Conservation (phyloP, 2,888 invertebrate species). For the Harpagoxenus sublaevis region DNA sequence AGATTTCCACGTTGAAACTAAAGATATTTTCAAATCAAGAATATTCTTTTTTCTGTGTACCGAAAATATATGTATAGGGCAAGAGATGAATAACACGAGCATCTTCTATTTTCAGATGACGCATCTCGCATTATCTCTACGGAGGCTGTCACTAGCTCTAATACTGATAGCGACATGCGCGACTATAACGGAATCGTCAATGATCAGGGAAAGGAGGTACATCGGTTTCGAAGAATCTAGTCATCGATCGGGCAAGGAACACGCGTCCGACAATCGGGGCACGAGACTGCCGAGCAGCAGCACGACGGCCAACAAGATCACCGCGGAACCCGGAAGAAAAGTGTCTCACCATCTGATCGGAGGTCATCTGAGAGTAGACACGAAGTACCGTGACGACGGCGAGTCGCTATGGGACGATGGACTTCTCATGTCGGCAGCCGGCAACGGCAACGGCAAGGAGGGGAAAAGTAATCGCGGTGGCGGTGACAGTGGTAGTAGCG, state of each 20-base stretch:
- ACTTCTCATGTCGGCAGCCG: slow-evolving; percentile 90
- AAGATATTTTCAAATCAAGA: no score
- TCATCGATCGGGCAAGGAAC: slow-evolving; percentile 62
- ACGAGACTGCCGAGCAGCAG: slow-evolving; percentile 67
- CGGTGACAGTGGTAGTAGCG: slow-evolving; percentile 80
- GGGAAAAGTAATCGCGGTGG: slow-evolving; percentile 85
- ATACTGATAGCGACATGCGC: slow-evolving; percentile 66
- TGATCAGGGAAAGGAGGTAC: slow-evolving; percentile 68
- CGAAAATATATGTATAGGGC: background rate
- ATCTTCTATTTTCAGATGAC: slow-evolving; percentile 71
- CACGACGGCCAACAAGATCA: slow-evolving; percentile 74
- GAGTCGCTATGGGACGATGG: slow-evolving; percentile 87
- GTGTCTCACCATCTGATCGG: slow-evolving; percentile 88
- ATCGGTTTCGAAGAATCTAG: slow-evolving; percentile 72
- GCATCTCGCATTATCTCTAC: slow-evolving; percentile 24
- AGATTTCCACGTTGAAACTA: no score
- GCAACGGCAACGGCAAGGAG: slow-evolving; percentile 90
- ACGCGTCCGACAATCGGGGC: slow-evolving; percentile 22
- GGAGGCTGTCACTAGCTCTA: slow-evolving; percentile 68
- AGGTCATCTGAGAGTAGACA: slow-evolving; percentile 88
- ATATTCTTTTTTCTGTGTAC: no score
- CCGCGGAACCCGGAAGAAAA: slow-evolving; percentile 70
- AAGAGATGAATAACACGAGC: background rate
- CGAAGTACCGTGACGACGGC: slow-evolving; percentile 73
- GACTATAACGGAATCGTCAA: slow-evolving; percentile 59